These are phyloP conservation scores for Laticauda colubrina DNA, from an alignment of 2,113 vertebrate genomes.

Conservation along the genomic window DNA sequence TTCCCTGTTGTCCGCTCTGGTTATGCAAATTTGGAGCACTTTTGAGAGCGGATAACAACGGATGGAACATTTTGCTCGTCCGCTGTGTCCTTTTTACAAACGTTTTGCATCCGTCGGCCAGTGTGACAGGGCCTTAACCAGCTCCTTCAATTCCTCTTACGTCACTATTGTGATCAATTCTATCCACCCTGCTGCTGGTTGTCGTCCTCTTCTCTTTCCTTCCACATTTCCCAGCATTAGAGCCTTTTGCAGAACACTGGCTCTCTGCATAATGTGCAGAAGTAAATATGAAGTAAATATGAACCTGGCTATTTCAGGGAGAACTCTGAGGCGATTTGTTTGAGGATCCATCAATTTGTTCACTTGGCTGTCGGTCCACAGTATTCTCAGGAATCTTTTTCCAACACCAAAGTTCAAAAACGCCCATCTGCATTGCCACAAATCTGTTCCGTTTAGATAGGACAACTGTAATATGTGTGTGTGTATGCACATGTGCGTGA, in stretches of 20 bases:
- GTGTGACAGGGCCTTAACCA: neutral
- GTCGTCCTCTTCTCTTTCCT: neutral
- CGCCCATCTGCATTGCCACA: neutral
- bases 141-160: neutral
- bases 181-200: neutral
- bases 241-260: neutral
- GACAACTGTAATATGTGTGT: neutral
- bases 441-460: neutral
- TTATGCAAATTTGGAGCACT: no score
- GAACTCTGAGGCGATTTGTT: neutral
- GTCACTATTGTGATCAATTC: neutral
- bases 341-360: neutral
- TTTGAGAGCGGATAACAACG: no score
- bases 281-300: neutral
- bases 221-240: neutral
- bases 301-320: neutral
- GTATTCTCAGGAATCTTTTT: neutral
- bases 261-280: neutral
- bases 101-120: no score
- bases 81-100: no score
- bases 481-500: neutral
- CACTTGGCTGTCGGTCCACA: neutral
- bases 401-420: neutral
- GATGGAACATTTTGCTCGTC: no score
- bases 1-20: no score